A percentile compares a stretch with the other conserved stretches of the same genome.
Evolutionary conservation across 2,888 invertebrate species (phyloP).

Genomic region (Yponomeuta malinellus): DNA sequence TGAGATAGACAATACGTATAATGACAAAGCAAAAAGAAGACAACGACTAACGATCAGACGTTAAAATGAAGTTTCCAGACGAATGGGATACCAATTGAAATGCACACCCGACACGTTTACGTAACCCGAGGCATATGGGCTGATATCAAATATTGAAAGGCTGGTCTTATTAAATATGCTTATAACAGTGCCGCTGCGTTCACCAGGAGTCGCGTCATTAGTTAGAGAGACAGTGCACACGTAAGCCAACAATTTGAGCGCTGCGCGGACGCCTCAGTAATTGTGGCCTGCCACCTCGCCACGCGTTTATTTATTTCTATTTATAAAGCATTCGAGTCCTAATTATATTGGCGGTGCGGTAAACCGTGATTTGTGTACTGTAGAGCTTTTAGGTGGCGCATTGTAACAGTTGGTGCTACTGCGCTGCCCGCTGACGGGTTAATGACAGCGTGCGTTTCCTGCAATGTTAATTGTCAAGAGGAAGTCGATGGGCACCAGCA

Average conservation of each 20-base stretch:
- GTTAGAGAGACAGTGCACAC: slow-evolving; percentile 57
- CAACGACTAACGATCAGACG: neutral
- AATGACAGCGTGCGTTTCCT: slow-evolving; percentile 71
- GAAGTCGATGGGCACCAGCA: slow-evolving; percentile 65
- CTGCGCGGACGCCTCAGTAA: slow-evolving; percentile 50
- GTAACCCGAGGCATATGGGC: slow-evolving; percentile 46
- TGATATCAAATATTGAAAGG: slow-evolving; percentile 56
- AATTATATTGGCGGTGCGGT: slow-evolving; percentile 56
- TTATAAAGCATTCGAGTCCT: slow-evolving; percentile 66
- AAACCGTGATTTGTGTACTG: slow-evolving; percentile 49
- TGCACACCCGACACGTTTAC: neutral
- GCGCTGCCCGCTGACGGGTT: slow-evolving; percentile 55
- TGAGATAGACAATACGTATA: neutral
- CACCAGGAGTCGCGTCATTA: slow-evolving; percentile 61
- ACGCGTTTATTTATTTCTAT: slow-evolving; percentile 71
- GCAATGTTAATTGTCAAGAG: slow-evolving; percentile 67
- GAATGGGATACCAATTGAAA: slow-evolving; percentile 1
- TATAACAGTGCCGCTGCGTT: slow-evolving; percentile 47
- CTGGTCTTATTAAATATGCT: slow-evolving; percentile 54
- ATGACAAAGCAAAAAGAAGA: neutral
- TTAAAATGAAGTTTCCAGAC: slow-evolving; percentile 6
- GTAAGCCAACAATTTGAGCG: slow-evolving; percentile 63
- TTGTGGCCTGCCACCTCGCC: slow-evolving; percentile 67
- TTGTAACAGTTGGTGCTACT: slow-evolving; percentile 58
- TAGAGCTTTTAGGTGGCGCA: slow-evolving; percentile 43